These are phyloP conservation scores for Saturnia pavonia DNA, from an alignment of 2,888 invertebrate genomes.

Conservation along the genomic window DNA sequence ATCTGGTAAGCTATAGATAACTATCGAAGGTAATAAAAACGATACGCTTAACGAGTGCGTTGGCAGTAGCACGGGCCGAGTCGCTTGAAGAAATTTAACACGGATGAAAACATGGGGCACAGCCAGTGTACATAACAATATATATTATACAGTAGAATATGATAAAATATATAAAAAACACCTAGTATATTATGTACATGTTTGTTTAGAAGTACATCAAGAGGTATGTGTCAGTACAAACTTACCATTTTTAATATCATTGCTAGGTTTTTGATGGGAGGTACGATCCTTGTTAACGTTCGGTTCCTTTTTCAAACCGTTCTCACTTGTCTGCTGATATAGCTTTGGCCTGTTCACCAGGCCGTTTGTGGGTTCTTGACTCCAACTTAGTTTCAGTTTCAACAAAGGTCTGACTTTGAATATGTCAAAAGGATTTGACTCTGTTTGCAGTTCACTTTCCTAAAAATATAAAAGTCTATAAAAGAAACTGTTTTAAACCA, in stretches of 20 bases:
- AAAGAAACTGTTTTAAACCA: background rate
- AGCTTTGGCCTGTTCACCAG: constrained; percentile 85
- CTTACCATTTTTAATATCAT: constrained; percentile 65
- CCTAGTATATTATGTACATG: no score
- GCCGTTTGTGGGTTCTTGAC: constrained; percentile 85
- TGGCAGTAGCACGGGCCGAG: no score
- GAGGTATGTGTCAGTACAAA: no score
- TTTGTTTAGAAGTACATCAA: no score
- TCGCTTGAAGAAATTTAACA: no score
- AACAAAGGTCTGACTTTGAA: constrained; percentile 91
- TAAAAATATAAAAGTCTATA: constrained; percentile 39
- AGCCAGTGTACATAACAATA: no score
- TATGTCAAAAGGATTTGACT: constrained; percentile 85
- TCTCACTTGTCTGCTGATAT: constrained; percentile 69
- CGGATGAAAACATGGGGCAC: no score
- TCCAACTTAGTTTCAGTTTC: constrained; percentile 93
- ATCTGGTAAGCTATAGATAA: no score
- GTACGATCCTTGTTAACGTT: constrained; percentile 56
- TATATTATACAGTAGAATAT: no score
- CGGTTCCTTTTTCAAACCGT: constrained; percentile 64
- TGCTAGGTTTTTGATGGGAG: constrained; percentile 52
- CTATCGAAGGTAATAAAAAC: no score
- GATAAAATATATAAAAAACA: no score
- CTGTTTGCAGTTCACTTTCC: constrained; percentile 69
- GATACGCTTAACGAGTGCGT: no score